Evolutionary conservation across 2,888 invertebrate genomes (phyloP).

Genomic region (Zaprionus bogoriensis): DNA sequence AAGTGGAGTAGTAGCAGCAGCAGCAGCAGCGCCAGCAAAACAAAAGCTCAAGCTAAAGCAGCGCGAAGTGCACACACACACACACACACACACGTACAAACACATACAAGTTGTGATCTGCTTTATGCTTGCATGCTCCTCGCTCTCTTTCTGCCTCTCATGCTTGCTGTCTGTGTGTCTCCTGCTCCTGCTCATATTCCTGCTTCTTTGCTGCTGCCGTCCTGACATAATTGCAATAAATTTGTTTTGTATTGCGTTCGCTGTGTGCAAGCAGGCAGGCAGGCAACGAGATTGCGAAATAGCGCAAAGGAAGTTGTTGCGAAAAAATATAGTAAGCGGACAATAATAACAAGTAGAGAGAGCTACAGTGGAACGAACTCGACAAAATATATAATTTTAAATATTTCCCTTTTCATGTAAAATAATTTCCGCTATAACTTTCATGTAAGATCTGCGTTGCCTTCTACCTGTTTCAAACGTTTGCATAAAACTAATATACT

Average conservation of each 20-base stretch:
- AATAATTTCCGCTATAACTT: too few relatives aligned
- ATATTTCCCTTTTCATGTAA: too few relatives aligned
- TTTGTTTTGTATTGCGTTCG: constrained; percentile 43
- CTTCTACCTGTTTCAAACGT: too few relatives aligned
- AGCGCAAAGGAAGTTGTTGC: constrained; percentile 48
- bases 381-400: too few relatives aligned
- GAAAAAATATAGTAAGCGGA: constrained; percentile 10
- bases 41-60: constrained; percentile 30
- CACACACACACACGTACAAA: constrained; percentile 14
- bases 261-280: neutral
- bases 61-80: constrained; percentile 11
- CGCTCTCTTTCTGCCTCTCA: neutral
- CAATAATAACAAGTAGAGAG: constrained; percentile 21
- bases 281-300: constrained; percentile 37
- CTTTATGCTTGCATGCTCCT: constrained; percentile 9
- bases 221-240: constrained; percentile 65
- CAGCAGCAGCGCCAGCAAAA: constrained; percentile 40
- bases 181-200: too few relatives aligned
- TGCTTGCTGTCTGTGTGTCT: too few relatives aligned
- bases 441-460: too few relatives aligned
- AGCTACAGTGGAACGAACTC: constrained; percentile 21
- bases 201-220: constrained; percentile 28
- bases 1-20: constrained; percentile 58
- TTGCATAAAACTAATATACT: too few relatives aligned
- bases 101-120: constrained; percentile 15